phyloP scores from a whole-genome alignment of 2,113 vertebrate genomes.

The Brachirus orientalis region DNA sequence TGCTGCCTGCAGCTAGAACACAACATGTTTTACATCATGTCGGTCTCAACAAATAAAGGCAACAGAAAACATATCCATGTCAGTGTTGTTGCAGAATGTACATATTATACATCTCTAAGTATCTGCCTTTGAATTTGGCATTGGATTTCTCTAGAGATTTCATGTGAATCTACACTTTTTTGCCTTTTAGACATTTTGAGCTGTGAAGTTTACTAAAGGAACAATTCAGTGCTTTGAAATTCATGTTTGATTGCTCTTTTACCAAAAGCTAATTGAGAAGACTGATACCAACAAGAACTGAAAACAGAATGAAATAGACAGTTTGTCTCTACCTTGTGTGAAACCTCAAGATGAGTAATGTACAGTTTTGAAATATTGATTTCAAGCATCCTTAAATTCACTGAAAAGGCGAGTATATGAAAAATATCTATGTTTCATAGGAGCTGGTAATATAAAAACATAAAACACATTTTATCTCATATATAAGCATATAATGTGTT shows the following conservation, averaged over 20 bases:
- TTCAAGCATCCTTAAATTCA: no score
- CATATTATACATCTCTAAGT: slow-evolving; percentile 19
- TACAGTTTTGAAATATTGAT: no score
- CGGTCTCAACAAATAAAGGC: slow-evolving; percentile 41
- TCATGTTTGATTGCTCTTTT: background rate
- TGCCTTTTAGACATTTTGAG: no score
- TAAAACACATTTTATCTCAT: background rate
- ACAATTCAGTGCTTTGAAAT: no score
- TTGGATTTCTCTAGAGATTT: slow-evolving; percentile 1
- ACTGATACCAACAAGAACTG: background rate
- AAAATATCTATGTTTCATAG: no score
- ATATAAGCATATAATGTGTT: background rate
- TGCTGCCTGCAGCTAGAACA: slow-evolving; percentile 50
- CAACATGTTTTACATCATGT: slow-evolving; percentile 55
- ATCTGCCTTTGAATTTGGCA: slow-evolving; percentile 2
- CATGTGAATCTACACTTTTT: background rate
- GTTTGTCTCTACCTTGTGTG: no score
- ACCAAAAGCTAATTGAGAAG: background rate
- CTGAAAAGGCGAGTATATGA: no score
- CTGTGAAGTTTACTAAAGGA: no score
- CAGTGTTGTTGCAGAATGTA: slow-evolving; percentile 35
- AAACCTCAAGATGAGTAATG: no score
- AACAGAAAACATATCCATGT: slow-evolving; percentile 27
- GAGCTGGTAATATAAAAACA: no score
- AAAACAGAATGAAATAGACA: no score